A percentile compares a stretch with the other conserved stretches of the same genome.
Evolutionary conservation across 1,140 invertebrate species (phyloP).

Genomic region (Conus ventricosus): DNA sequence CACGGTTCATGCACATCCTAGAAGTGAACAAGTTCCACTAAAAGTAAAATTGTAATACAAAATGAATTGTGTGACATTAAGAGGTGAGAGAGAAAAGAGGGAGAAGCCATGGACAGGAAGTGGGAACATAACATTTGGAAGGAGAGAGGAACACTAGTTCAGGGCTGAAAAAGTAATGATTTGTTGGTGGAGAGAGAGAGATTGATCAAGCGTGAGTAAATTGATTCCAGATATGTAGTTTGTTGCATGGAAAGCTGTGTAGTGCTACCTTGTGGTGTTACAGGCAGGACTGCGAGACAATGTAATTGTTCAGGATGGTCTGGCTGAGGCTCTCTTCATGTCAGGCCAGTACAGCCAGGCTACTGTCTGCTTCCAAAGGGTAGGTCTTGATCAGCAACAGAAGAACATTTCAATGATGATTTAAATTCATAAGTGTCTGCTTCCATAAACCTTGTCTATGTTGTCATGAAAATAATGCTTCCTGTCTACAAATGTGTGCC

Average conservation of each 20-base stretch:
- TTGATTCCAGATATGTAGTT: conserved; percentile 6
- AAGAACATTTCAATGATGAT: no score
- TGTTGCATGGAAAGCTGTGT: no score
- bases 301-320: conserved; percentile 79
- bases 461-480: no score
- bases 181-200: neutral
- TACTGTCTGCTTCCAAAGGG: conserved; percentile 65
- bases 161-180: neutral
- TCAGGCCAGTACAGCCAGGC: conserved; percentile 76
- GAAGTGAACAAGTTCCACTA: no score
- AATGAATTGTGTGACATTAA: no score
- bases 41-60: no score
- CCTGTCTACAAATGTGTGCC: no score
- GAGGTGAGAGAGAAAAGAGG: no score
- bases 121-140: neutral
- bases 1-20: no score
- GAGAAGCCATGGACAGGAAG: neutral
- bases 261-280: neutral
- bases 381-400: neutral
- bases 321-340: conserved; percentile 83
- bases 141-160: neutral
- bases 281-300: conserved; percentile 79
- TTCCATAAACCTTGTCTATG: no score
- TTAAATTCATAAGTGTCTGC: no score
- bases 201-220: neutral